Percentiles rank a stretch among this genome's conserved stretches.
Conservation (phyloP, 2,113 vertebrate species). For the Prolemur simus region DNA sequence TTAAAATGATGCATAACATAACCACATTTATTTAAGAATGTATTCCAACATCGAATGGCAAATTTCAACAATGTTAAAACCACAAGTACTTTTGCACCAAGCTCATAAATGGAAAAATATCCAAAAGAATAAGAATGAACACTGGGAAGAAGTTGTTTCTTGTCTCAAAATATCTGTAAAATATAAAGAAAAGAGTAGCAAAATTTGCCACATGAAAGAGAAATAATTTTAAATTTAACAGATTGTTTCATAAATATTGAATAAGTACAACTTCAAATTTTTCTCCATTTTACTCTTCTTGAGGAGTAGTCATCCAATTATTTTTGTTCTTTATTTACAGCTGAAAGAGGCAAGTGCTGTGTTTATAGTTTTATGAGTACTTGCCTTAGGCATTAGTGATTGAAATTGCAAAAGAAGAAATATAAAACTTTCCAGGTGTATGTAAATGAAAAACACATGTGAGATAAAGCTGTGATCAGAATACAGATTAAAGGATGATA, state of each 20-base stretch:
- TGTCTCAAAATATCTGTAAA: constrained; percentile 63
- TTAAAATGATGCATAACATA: too few relatives aligned
- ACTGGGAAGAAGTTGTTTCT: constrained; percentile 58
- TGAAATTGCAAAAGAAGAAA: constrained; percentile 49
- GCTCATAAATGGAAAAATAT: constrained; percentile 18
- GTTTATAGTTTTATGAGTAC: constrained; percentile 30
- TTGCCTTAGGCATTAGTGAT: not conserved
- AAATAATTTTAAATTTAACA: not conserved
- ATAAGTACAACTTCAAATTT: constrained; percentile 48
- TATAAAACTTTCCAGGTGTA: constrained; percentile 47
- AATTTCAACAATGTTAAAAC: too few relatives aligned
- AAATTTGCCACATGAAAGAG: constrained; percentile 4
- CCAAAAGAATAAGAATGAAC: constrained; percentile 14
- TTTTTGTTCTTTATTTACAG: constrained; percentile 41
- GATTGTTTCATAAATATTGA: constrained; percentile 53
- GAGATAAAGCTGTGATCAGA: constrained; percentile 42
- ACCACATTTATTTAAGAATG: too few relatives aligned
- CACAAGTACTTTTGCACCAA: too few relatives aligned
- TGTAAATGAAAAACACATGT: constrained; percentile 58
- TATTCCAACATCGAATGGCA: too few relatives aligned
- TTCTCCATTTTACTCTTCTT: constrained; percentile 47
- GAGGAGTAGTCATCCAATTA: not conserved
- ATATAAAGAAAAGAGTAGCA: constrained; percentile 55
- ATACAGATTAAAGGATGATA: not conserved
- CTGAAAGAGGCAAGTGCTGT: not conserved